Evolutionary conservation across 2,888 invertebrate species (phyloP).

Genomic region (Hypomecis punctinalis): DNA sequence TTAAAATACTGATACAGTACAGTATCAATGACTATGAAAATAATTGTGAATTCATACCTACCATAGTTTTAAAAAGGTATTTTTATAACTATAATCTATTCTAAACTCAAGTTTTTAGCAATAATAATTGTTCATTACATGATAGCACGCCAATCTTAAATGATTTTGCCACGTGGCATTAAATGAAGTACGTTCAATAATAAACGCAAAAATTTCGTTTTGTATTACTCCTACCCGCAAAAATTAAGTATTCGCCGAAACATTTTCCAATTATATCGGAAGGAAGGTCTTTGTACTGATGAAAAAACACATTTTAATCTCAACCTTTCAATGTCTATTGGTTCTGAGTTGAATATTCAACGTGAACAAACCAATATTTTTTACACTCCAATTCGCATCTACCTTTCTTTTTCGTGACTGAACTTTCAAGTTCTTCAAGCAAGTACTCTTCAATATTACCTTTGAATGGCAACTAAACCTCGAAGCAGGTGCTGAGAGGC

Average conservation of each 20-base stretch:
- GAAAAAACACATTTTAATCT: constrained; percentile 51
- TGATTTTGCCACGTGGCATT: not conserved
- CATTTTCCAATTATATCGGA: constrained; percentile 20
- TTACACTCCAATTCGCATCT: constrained; percentile 57
- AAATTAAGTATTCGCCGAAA: constrained; percentile 16
- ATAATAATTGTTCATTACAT: too few species aligned
- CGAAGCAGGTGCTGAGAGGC: constrained; percentile 27
- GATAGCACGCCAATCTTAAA: too few species aligned
- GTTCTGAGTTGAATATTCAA: constrained; percentile 58
- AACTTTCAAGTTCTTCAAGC: constrained; percentile 52
- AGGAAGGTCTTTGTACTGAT: constrained; percentile 33
- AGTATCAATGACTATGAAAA: too few species aligned
- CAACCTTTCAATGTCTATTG: constrained; percentile 52
- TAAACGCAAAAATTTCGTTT: constrained; percentile 4
- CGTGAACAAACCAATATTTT: constrained; percentile 57
- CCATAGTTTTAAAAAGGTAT: too few species aligned
- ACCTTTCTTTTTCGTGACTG: constrained; percentile 61
- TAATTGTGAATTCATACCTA: too few species aligned
- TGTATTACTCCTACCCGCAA: constrained; percentile 6
- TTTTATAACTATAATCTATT: too few species aligned
- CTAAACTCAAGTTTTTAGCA: too few species aligned
- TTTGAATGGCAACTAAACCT: constrained; percentile 45
- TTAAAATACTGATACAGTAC: too few species aligned
- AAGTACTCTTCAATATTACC: constrained; percentile 50
- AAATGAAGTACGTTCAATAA: constrained; percentile 1